Evolutionary conservation across 2,113 vertebrate genomes (phyloP), one percentile per base, ranked within the genome.

Genomic region (Aramus guarauna): DNA sequence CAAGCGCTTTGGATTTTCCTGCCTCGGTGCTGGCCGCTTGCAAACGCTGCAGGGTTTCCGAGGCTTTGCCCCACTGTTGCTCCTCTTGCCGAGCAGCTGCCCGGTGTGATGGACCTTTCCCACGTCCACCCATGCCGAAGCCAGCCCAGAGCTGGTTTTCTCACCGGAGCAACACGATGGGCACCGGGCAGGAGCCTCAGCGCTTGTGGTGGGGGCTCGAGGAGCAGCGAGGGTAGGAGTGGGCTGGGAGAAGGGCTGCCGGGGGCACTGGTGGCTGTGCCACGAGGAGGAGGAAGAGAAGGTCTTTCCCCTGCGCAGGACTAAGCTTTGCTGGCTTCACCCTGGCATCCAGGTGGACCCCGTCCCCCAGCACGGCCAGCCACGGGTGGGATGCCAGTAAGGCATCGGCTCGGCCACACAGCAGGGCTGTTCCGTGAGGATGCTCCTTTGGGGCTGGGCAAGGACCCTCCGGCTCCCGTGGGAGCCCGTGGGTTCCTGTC

Each of bases 101-200:
- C 30, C 0, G 15, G 9, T 9, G 15, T 0, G 5, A 9, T 1
- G 58, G 58, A 19, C 18, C 21, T 6, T 53, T 15, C n/a, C 36
- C 0, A 0, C 0, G 0, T 36, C 9, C 7, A 0, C 3, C 2
- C 11, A 0, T 0, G 66, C 45, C 45, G 30, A 34, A 30, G 6
- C 52, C 50, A 23, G 2, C 14, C 21, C 58, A 17, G 17, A 39
- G 26, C 7, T 4, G 29, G 3, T 21, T 39, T 55, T 2, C 2
- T 18, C 3, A 1, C 23, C 2, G 2, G 62, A 19, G 24, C 43
- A 3, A 16, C 17, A 2, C 1, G 1, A 27, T 8, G 41, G 32
- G 10, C n/a, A n/a, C 37, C 50, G 5, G 1, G 24, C 18, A 52
- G 41, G n/a, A 22, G 34, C 3, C 13, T 23, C 17, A 8, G 47